These are phyloP conservation scores for Crossaster papposus DNA, from an alignment of 53 echinoderm and acorn worm species.

Conservation along the genomic window DNA sequence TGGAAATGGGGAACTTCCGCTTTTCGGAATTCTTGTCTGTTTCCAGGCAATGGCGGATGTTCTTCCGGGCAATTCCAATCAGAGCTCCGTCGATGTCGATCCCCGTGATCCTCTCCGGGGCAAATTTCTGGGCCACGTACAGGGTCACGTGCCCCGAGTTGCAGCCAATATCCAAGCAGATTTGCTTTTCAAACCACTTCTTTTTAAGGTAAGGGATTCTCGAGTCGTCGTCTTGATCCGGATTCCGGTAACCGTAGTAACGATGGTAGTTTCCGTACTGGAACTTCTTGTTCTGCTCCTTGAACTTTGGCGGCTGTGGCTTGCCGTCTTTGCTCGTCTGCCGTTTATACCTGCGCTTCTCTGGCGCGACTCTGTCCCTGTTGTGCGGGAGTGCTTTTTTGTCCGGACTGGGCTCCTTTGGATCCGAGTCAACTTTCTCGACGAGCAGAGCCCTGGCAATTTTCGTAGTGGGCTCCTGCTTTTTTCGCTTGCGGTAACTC, in stretches of 20 bases:
- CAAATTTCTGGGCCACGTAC: constrained; percentile 74
- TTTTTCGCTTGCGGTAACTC: constrained; percentile 60
- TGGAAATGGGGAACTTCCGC: constrained; percentile 78
- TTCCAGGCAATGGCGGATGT: constrained; percentile 78
- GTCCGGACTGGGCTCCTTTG: neutral
- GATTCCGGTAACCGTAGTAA: constrained; percentile 96
- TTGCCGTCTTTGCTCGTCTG: constrained; percentile 77
- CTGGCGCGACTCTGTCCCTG: constrained; percentile 48
- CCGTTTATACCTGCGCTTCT: constrained; percentile 65
- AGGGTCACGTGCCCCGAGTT: constrained; percentile 97
- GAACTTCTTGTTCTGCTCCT: constrained; percentile 79
- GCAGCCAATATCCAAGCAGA: constrained; percentile 96
- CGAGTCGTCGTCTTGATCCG: constrained; percentile 78
- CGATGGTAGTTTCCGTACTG: constrained; percentile 95
- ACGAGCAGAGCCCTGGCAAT: constrained; percentile 77
- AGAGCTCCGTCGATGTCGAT: constrained; percentile 91
- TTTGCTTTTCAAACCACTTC: constrained; percentile 91
- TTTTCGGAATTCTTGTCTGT: constrained; percentile 30
- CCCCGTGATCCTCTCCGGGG: constrained; percentile 83
- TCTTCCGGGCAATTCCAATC: constrained; percentile 89
- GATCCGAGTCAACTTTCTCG: constrained; percentile 33
- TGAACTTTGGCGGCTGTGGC: constrained; percentile 76
- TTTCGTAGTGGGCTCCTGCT: constrained; percentile 83
- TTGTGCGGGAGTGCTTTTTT: constrained; percentile 35
- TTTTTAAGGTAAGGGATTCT: constrained; percentile 70